A percentile compares a stretch with the other conserved stretches of the same genome.
Evolutionary conservation across 2,888 invertebrate species (phyloP).

Genomic region (Chaetoderma sp.): DNA sequence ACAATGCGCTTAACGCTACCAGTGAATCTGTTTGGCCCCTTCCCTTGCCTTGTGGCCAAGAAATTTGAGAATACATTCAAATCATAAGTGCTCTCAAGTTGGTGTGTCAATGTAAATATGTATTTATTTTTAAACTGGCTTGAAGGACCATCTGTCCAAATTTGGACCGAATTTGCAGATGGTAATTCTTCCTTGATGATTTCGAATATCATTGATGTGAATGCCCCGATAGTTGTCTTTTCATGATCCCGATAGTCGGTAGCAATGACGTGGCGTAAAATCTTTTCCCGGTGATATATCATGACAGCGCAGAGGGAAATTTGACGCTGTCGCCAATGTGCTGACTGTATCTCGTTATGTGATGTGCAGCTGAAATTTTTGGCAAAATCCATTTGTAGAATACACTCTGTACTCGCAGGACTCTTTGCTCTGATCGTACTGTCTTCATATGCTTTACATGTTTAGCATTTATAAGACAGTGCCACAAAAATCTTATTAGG

Average conservation of each 20-base stretch:
- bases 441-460: slow-evolving; percentile 6
- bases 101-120: too few relatives aligned
- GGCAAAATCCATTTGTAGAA: slow-evolving; percentile 25
- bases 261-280: slow-evolving; percentile 3
- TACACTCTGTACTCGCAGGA: background rate
- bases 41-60: too few relatives aligned
- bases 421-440: background rate
- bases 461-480: slow-evolving; percentile 16
- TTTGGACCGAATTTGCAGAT: too few relatives aligned
- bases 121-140: too few relatives aligned
- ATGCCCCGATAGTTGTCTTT: slow-evolving; percentile 16
- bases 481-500: slow-evolving; percentile 1
- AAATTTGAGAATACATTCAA: too few relatives aligned
- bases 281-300: slow-evolving; percentile 12
- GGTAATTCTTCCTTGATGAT: too few relatives aligned
- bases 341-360: slow-evolving; percentile 26
- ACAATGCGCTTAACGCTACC: too few relatives aligned
- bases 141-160: too few relatives aligned
- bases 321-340: slow-evolving; percentile 20
- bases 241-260: slow-evolving; percentile 14
- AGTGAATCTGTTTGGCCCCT: too few relatives aligned
- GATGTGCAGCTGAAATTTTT: slow-evolving; percentile 12
- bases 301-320: slow-evolving; percentile 11
- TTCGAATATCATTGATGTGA: slow-evolving; percentile 5
- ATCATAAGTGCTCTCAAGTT: too few relatives aligned